Percentiles rank a stretch among this genome's conserved stretches.
These are phyloP conservation scores for Chelon auratus DNA, from an alignment of 2,797 vertebrate species.

Conservation along the genomic window DNA sequence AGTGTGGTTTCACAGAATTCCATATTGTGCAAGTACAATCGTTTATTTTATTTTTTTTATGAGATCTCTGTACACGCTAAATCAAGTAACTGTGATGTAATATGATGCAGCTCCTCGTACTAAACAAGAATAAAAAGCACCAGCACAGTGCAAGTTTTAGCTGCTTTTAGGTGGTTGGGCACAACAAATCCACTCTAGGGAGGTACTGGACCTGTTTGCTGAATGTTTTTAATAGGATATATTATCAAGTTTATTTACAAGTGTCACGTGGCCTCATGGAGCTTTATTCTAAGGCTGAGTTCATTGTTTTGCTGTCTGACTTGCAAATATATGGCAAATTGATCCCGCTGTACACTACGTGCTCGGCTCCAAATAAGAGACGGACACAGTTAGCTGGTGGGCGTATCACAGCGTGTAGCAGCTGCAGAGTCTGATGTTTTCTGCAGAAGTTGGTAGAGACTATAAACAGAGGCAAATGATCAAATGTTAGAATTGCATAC, in stretches of 20 bases:
- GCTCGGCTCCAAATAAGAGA: slow-evolving; percentile 2
- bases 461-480: slow-evolving; percentile 6
- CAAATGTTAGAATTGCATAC: not conserved
- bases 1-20: not conserved
- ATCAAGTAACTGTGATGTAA: not conserved
- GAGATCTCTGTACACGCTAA: too few relatives aligned
- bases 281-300: not conserved
- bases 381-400: slow-evolving; percentile 3
- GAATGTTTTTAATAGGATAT: too few relatives aligned
- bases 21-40: too few relatives aligned
- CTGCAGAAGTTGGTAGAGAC: not conserved
- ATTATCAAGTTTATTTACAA: too few relatives aligned
- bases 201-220: not conserved
- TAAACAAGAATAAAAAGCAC: not conserved
- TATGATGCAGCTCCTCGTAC: not conserved
- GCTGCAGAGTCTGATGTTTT: not conserved
- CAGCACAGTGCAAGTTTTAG: not conserved
- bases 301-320: not conserved
- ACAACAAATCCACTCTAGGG: not conserved
- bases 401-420: not conserved
- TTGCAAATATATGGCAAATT: slow-evolving; percentile 1
- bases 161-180: not conserved
- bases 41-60: not conserved
- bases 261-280: too few relatives aligned
- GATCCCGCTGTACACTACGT: not conserved